Evolutionary conservation across 2,888 invertebrate species (phyloP).

Genomic region (Carabus problematicus): DNA sequence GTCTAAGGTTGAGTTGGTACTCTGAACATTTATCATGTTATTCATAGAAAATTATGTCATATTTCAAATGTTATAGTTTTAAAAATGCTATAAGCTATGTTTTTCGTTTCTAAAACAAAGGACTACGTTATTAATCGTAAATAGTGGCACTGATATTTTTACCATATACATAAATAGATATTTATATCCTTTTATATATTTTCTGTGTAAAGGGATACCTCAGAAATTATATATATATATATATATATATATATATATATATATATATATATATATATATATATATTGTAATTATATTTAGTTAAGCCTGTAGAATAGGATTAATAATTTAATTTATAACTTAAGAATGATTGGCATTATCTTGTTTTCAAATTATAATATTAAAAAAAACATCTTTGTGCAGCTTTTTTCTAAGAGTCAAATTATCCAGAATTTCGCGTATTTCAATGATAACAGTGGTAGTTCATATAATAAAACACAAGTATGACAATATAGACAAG

Average conservation of each 20-base stretch:
- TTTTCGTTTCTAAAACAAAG: conserved; percentile 20
- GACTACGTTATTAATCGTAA: neutral
- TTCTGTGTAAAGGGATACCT: conserved; percentile 37
- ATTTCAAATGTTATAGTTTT: conserved; percentile 39
- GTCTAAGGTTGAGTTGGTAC: conserved; percentile 43
- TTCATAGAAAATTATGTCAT: conserved; percentile 40
- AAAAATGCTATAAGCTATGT: conserved; percentile 27
- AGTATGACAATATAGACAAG: conserved; percentile 18
- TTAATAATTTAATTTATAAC: conserved; percentile 42
- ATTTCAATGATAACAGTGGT: conserved; percentile 20
- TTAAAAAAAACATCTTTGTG: conserved; percentile 28
- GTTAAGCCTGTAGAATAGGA: conserved; percentile 37
- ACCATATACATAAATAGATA: conserved; percentile 40
- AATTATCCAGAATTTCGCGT: neutral
- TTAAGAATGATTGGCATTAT: conserved; percentile 42
- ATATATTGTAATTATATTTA: conserved; percentile 41
- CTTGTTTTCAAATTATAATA: conserved; percentile 42
- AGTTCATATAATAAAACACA: conserved; percentile 1
- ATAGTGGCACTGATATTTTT: conserved; percentile 42
- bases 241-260: conserved; percentile 35
- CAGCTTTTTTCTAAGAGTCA: conserved; percentile 24
- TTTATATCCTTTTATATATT: conserved; percentile 39
- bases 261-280: conserved; percentile 32
- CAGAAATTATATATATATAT: conserved; percentile 38
- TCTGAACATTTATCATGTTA: conserved; percentile 39